Conservation (phyloP, 2,888 invertebrate species). For the Phaedon cochleariae region DNA sequence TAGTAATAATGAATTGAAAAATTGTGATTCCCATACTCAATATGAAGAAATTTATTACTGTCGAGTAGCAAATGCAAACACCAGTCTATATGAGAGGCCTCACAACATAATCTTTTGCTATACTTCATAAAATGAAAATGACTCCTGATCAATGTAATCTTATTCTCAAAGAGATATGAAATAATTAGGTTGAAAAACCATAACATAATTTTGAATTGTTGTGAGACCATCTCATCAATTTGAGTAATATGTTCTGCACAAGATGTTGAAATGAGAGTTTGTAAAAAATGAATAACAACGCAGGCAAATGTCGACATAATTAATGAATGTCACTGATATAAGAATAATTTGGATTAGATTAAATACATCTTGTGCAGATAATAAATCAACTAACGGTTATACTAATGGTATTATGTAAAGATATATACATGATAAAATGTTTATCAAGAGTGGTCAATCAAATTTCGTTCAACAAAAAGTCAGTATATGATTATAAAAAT, state of each 20-base stretch:
- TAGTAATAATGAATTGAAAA: no score
- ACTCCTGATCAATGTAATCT: no score
- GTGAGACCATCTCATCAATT: not conserved
- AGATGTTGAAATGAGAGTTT: not conserved
- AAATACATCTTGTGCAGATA: not conserved
- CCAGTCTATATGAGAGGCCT: not conserved
- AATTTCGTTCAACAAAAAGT: not conserved
- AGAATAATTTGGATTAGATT: no score
- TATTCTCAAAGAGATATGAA: no score
- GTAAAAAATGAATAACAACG: no score
- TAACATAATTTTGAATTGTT: not conserved
- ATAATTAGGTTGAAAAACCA: no score
- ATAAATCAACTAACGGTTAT: not conserved
- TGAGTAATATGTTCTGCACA: not conserved
- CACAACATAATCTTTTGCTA: not conserved
- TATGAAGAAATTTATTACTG: no score
- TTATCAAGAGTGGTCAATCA: not conserved
- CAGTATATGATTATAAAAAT: not conserved
- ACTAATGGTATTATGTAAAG: not conserved
- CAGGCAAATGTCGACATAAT: no score
- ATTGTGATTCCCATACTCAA: no score
- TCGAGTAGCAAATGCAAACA: constrained; percentile 2
- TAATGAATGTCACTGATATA: no score
- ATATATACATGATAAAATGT: not conserved
- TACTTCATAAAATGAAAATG: not conserved